phyloP scores from a whole-genome alignment of 2,797 vertebrate genomes.

The Apogon talboti region DNA sequence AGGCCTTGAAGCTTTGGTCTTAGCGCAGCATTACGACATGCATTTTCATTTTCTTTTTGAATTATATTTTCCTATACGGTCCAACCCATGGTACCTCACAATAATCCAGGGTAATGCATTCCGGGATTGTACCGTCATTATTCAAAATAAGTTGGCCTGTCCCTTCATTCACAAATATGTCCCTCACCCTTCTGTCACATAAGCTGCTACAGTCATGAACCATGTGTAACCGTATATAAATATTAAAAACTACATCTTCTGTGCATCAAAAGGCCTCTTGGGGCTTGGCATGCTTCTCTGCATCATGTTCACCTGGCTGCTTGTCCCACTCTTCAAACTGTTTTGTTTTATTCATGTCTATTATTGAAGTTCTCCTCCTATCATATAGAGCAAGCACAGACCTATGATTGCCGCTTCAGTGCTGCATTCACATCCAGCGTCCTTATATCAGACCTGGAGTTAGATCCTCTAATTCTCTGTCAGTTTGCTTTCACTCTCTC shows the following conservation, averaged over 20 bases:
- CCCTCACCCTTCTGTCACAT: constrained; percentile 22
- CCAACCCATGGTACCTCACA: constrained; percentile 13
- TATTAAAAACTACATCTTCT: constrained; percentile 30
- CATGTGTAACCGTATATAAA: constrained; percentile 26
- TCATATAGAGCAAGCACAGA: constrained; percentile 34
- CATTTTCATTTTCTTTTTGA: constrained; percentile 30
- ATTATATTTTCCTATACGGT: constrained; percentile 18
- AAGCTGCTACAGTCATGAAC: constrained; percentile 16
- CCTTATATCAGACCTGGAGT: constrained; percentile 35
- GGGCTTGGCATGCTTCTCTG: constrained; percentile 40
- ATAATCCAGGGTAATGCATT: constrained; percentile 32
- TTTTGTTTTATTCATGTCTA: constrained; percentile 70
- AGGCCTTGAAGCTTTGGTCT: constrained; percentile 35
- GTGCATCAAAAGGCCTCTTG: constrained; percentile 35
- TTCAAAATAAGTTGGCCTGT: constrained; percentile 14
- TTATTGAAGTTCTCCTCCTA: constrained; percentile 48
- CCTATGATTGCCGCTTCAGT: constrained; percentile 43
- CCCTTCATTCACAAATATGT: constrained; percentile 20
- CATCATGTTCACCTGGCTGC: constrained; percentile 39
- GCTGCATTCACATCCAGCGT: constrained; percentile 36
- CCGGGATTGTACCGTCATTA: constrained; percentile 24
- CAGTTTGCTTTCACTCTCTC: constrained; percentile 12
- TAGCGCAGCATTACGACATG: constrained; percentile 22
- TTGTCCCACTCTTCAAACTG: constrained; percentile 35
- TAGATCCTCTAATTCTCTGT: constrained; percentile 56